These are phyloP conservation scores for Eriocheir sinensis DNA, from an alignment of 1,140 invertebrate species.

Conservation along the genomic window DNA sequence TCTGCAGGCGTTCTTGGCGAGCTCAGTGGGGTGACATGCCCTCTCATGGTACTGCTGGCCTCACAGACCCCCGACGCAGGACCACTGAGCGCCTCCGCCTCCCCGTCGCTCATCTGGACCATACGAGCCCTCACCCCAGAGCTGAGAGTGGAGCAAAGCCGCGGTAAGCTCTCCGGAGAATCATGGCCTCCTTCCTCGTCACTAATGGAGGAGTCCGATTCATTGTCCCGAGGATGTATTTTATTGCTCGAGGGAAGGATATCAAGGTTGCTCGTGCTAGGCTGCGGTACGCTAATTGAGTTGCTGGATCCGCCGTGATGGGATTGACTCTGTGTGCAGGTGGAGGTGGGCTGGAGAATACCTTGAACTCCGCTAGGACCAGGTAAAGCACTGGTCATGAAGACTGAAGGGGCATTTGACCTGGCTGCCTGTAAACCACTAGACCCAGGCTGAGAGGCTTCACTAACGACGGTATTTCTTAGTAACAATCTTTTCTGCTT, in stretches of 20 bases:
- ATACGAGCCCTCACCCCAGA: slow-evolving; percentile 47
- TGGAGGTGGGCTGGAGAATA: slow-evolving; percentile 45
- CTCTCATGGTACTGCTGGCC: slow-evolving; percentile 61
- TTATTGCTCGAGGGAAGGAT: slow-evolving; percentile 32
- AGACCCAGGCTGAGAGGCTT: slow-evolving; percentile 47
- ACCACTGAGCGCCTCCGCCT: slow-evolving; percentile 64
- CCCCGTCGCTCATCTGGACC: slow-evolving; percentile 55
- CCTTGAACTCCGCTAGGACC: slow-evolving; percentile 6
- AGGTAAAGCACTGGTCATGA: background rate
- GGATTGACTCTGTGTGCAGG: background rate
- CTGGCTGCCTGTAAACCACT: slow-evolving; percentile 42
- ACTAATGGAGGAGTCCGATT: slow-evolving; percentile 29
- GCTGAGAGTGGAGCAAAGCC: slow-evolving; percentile 43
- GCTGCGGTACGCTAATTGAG: slow-evolving; percentile 16
- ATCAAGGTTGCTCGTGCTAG: slow-evolving; percentile 45
- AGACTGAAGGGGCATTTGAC: background rate
- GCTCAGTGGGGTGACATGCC: slow-evolving; percentile 55
- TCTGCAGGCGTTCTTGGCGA: slow-evolving; percentile 75
- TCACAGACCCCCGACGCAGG: slow-evolving; percentile 56
- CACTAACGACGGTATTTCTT: slow-evolving; percentile 42
- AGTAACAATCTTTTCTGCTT: slow-evolving; percentile 65
- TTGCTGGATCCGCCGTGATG: slow-evolving; percentile 4
- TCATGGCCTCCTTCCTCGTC: slow-evolving; percentile 52
- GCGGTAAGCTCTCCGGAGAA: slow-evolving; percentile 37
- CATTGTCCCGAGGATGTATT: background rate